These are phyloP conservation scores for Bibio marci DNA, from an alignment of 2,888 invertebrate genomes.

Conservation along the genomic window DNA sequence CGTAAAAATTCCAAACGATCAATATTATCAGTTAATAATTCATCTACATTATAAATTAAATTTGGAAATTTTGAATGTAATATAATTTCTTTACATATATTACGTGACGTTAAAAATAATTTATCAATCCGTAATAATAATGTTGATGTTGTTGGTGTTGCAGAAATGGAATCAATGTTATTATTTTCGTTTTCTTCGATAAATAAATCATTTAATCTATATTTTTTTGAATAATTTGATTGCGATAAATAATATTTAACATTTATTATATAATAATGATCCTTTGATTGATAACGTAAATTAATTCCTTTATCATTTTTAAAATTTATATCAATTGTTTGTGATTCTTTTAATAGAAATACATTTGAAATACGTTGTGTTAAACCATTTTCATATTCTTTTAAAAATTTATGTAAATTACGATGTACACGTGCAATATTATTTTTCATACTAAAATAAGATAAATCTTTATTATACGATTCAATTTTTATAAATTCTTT, in stretches of 20 bases:
- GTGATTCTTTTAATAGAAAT: conserved; percentile 26
- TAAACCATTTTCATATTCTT: conserved; percentile 55
- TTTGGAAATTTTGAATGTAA: conserved; percentile 37
- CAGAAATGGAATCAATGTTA: background rate
- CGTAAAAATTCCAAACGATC: conserved; percentile 51
- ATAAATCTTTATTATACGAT: conserved; percentile 85
- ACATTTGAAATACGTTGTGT: conserved; percentile 24
- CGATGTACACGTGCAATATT: conserved; percentile 78
- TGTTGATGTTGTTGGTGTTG: background rate
- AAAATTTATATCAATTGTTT: conserved; percentile 19
- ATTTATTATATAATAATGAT: conserved; percentile 21
- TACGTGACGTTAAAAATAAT: conserved; percentile 42
- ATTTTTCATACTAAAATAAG: conserved; percentile 83
- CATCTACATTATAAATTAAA: conserved; percentile 44
- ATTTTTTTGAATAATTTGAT: conserved; percentile 15
- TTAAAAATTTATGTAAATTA: conserved; percentile 69
- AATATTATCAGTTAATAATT: conserved; percentile 45
- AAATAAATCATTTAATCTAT: background rate
- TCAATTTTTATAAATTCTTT: conserved; percentile 90
- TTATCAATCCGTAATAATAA: conserved; percentile 21
- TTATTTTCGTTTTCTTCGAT: background rate
- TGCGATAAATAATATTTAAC: conserved; percentile 23
- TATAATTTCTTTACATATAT: conserved; percentile 46
- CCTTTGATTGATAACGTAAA: conserved; percentile 21
- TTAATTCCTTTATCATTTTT: conserved; percentile 20